Conservation (phyloP, 2,797 vertebrate species). For the Enteromius anoplus region DNA sequence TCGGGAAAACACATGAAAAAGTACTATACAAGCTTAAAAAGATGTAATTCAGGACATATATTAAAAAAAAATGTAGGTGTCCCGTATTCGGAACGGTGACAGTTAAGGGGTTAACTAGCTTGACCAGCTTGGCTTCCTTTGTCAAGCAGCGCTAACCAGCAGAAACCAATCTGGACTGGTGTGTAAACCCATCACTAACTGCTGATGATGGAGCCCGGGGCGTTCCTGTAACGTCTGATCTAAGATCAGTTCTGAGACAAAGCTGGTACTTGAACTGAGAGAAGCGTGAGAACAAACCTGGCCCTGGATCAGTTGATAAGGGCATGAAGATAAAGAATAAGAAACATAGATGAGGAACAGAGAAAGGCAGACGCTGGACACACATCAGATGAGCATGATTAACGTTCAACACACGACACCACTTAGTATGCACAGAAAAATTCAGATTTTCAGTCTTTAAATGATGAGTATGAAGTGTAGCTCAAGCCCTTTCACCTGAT, state of each 20-base stretch:
- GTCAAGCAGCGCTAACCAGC: too few species aligned
- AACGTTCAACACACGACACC: background rate
- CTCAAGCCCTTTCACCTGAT: conserved; percentile 82
- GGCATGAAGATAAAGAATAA: conserved; percentile 53
- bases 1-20: too few species aligned
- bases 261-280: conserved; percentile 38
- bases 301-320: conserved; percentile 62
- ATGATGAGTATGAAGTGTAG: background rate
- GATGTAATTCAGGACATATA: too few species aligned
- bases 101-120: too few species aligned
- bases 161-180: background rate
- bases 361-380: conserved; percentile 21
- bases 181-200: background rate
- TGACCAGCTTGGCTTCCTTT: background rate
- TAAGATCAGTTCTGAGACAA: conserved; percentile 41
- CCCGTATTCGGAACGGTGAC: too few species aligned
- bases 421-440: background rate
- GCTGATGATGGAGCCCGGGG: background rate
- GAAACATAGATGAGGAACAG: conserved; percentile 51
- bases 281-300: conserved; percentile 57
- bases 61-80: too few species aligned
- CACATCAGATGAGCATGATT: background rate
- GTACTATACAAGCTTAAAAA: too few species aligned
- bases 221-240: conserved; percentile 36
- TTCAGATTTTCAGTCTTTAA: background rate